Evolutionary conservation across 2,888 invertebrate species (phyloP).

Genomic region (Mythimna lalbum): DNA sequence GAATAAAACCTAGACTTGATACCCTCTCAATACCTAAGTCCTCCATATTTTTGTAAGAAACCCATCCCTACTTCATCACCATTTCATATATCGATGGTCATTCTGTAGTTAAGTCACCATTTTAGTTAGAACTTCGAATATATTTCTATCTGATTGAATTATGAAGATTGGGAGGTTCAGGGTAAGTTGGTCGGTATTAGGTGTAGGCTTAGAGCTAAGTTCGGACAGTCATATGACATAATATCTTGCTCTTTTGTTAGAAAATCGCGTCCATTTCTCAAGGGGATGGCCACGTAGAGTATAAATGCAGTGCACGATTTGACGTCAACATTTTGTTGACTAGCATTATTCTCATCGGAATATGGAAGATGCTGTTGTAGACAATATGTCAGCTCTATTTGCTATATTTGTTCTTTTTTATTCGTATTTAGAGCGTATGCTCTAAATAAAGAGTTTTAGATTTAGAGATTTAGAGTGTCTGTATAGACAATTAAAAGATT

Average conservation of each 20-base stretch:
- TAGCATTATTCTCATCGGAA: constrained; percentile 35
- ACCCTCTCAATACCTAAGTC: constrained; percentile 25
- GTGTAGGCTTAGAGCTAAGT: constrained; percentile 63
- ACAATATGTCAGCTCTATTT: not conserved
- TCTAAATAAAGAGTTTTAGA: no score
- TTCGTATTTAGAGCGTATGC: no score
- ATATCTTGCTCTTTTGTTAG: constrained; percentile 71
- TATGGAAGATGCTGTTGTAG: constrained; percentile 6
- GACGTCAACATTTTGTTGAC: constrained; percentile 38
- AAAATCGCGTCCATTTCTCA: constrained; percentile 72
- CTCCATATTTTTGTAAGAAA: constrained; percentile 41
- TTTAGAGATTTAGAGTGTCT: no score
- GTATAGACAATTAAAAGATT: not conserved
- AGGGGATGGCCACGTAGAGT: constrained; percentile 39
- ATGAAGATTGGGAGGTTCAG: constrained; percentile 53
- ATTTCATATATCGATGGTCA: constrained; percentile 68
- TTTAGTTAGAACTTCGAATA: constrained; percentile 20
- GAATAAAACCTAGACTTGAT: constrained; percentile 32
- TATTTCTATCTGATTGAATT: constrained; percentile 16
- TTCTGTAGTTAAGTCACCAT: constrained; percentile 55
- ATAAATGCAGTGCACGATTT: constrained; percentile 50
- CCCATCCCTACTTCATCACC: constrained; percentile 66
- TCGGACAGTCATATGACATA: constrained; percentile 68
- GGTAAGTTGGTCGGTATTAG: constrained; percentile 59
- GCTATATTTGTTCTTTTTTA: not conserved